Percentiles rank a stretch among this genome's conserved stretches.
Evolutionary conservation across 2,113 vertebrate genomes (phyloP).

Genomic region (Apeltes quadracus): DNA sequence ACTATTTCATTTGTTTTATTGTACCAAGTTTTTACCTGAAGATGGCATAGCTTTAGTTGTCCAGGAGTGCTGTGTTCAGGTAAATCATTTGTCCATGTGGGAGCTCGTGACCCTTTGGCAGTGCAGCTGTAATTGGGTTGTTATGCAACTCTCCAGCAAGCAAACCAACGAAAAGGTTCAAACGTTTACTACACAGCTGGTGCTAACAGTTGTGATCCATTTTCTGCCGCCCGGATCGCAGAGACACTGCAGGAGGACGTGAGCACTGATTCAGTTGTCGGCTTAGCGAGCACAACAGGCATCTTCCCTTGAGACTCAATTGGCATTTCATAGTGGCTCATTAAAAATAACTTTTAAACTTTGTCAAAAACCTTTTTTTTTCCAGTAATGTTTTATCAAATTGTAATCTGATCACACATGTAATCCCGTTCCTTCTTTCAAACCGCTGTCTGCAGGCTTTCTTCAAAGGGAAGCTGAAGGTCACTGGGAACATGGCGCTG

Average conservation of each 20-base stretch:
- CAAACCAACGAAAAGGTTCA: too few relatives aligned
- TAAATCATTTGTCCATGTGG: not conserved
- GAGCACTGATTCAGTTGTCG: not conserved
- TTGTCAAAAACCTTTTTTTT: not conserved
- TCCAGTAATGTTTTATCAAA: not conserved
- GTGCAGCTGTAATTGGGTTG: not conserved
- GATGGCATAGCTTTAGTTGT: not conserved
- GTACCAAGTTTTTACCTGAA: not conserved
- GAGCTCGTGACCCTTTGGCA: not conserved
- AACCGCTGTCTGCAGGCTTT: slow-evolving; percentile 82
- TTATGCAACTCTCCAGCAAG: not conserved
- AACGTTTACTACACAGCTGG: too few relatives aligned
- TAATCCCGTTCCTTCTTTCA: not conserved
- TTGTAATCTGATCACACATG: not conserved
- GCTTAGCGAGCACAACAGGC: not conserved
- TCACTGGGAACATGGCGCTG: slow-evolving; percentile 92
- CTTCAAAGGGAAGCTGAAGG: slow-evolving; percentile 94
- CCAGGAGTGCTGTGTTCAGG: not conserved
- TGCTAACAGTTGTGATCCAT: not conserved
- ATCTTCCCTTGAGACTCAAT: not conserved
- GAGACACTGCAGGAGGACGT: not conserved
- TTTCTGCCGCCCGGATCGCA: not conserved
- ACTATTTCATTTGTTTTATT: not conserved
- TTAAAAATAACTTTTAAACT: not conserved
- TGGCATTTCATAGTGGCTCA: not conserved